Base-by-base conservation (phyloP, 2,797 vertebrate genomes). In the Parambassis ranga region DNA sequence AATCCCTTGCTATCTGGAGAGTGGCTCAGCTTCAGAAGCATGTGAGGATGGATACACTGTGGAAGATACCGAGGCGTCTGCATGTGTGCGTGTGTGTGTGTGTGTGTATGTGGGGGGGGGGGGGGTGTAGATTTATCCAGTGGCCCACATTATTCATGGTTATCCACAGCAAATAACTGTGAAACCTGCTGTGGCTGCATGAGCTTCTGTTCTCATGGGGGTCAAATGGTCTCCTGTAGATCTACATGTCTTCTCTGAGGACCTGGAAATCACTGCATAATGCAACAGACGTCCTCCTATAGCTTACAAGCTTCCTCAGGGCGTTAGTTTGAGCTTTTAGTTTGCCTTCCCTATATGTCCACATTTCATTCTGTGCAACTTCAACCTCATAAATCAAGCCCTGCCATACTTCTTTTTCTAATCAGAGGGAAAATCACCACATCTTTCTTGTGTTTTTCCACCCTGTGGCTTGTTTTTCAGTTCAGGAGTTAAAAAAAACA, bases 1-100 rank as follows among this genome's bases (percentile, higher is more conserved):
- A 85, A 86, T 85, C 73, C 70, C 48, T 64, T 79, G 69, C 81
- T 77, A 76, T 84, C 76, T 65, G 48, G 52, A 68, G 65, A 84
- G 67, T 26, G 48, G 59, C 82, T 78, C 60, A 48, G 65, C 53
- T 76, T 82, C 44, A 57, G 64, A 62, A 31, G 57, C 47, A 42
- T 71, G 52, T 49, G 51, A 48, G 71, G 37, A 69, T 50, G 59
- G 58, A 79, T 65, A 60, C 39, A 44, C 27, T 32, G 37, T 4
- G 36, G 39, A 32, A 61, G 51, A 75, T 56, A 61, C 7, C 33
- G 49, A 50, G 52, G 6, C 26, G 27, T 55, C 26, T 33, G 46
- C n/a, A 37, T 57, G 37, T 58, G 51, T 41, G 51, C 22, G 37
- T 32, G 37, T n/a, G 38, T 39, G 19, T 41, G 19, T 22, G 19